Base-by-base conservation (phyloP, 2,113 vertebrate species). In the Amblyornis subalaris region DNA sequence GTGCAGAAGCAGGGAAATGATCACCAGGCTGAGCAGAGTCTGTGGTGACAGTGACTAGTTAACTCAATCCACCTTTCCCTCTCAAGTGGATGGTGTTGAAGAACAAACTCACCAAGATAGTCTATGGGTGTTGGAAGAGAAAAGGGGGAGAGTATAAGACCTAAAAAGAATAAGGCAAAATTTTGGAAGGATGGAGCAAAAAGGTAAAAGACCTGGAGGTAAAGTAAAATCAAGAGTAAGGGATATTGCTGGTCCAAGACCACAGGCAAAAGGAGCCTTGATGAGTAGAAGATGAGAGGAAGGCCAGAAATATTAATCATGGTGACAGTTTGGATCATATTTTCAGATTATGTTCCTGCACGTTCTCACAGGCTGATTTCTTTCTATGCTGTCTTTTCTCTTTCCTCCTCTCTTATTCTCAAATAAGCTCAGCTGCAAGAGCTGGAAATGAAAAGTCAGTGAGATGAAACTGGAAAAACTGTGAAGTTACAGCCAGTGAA, bases 231-330 rank as follows among this genome's bases (percentile, higher is more conserved):
- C 14, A 47, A 50, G 40, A 51, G 5, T 48, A 87, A 82, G 31
- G 58, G 26, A 23, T 61, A 33, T 24, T 61, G 7, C 33, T 85
- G 18, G 25, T 66, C 20, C 18, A 74, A 61, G 45, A 69, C 62
- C 33, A 72, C 13, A 62, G 53, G 70, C 50, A 75, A 92, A 78
- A 76, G 17, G 20, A 89, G 20, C 47, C 35, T 70, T 91, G 71
- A 87, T 64, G 40, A 90, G 65, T 29, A 67, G 38, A 77, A 87
- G 74, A 94, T 81, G 73, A 84, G 45, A 73, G 12, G 25, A 83
- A 93, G 55, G 72, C 20, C 38, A 80, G 60, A 91, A 95, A 55
- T 89, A 94, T 95, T 95, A 95, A 94, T 96, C 88, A 95, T 33
- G 2, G 8, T 91, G 85, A 80, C 75, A 94, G 38, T 60, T 76